Conservation (phyloP, 2,797 vertebrate genomes). For the Huso huso region DNA sequence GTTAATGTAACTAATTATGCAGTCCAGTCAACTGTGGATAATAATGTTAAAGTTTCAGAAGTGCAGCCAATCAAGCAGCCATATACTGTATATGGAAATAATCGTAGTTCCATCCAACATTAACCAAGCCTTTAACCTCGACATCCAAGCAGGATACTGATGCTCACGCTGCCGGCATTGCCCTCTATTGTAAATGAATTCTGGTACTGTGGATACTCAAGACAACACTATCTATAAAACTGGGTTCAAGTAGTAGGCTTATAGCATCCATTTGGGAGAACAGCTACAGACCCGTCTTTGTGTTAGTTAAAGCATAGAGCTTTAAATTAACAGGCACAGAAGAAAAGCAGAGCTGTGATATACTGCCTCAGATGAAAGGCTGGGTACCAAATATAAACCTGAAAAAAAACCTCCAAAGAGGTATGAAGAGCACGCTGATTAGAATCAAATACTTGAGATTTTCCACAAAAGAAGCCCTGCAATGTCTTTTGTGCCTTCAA, state of each 20-base stretch:
- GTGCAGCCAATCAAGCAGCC: no score
- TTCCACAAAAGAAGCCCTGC: slow-evolving; percentile 11
- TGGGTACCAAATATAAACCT: slow-evolving; percentile 9
- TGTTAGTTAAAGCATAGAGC: slow-evolving; percentile 14
- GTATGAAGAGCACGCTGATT: slow-evolving; percentile 17
- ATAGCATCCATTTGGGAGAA: background rate
- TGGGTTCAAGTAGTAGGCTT: slow-evolving; percentile 5
- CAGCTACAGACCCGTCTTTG: slow-evolving; percentile 8
- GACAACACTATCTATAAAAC: slow-evolving; percentile 1
- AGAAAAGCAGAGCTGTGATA: slow-evolving; percentile 4
- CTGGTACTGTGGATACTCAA: no score
- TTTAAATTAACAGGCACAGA: slow-evolving; percentile 3
- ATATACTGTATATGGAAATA: no score
- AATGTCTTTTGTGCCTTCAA: slow-evolving; percentile 4
- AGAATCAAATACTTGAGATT: slow-evolving; percentile 19
- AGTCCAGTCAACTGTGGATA: no score
- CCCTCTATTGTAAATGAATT: no score
- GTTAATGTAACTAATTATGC: no score
- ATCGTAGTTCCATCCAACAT: no score
- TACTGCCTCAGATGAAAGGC: slow-evolving; percentile 11
- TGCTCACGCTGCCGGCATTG: no score
- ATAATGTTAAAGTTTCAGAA: no score
- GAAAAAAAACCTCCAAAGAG: background rate
- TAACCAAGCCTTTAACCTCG: no score
- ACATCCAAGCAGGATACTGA: no score